Evolutionary conservation across 2,113 vertebrate genomes (phyloP), one percentile per base, ranked within the genome.

Genomic region (Paraplagusia blochii): DNA sequence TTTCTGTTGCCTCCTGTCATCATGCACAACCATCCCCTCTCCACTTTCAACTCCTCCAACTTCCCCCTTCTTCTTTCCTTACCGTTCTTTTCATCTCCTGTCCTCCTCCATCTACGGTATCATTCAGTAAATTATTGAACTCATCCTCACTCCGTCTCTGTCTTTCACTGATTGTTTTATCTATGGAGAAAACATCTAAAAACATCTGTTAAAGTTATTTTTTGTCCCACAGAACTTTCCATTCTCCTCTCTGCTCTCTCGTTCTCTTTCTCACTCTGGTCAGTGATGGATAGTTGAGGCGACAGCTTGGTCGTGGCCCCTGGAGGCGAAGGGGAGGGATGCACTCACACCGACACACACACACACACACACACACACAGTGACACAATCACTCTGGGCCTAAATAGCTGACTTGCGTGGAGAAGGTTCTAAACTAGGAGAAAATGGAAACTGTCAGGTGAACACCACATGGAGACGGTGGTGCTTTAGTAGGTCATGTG

Each of bases 281-380:
- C 48, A 50, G 9, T 71, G 69, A 78, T 50, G 35, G 58, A 85
- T 80, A 72, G 62, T 65, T 56, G 71, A 73, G 60, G 48, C 14
- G 49, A 78, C 74, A 83, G 59, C 60, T 75, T 80, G 74, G 58
- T 62, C 58, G 51, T 63, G 54, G 57, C 57, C 63, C 66, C 75
- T 61, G 34, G 57, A 64, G 79, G 68, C 43, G 2, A 76, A 76
- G 59, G 14, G 49, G 53, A 29, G 69, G 19, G 60, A 53, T 46
- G 33, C 10, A n/a, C n/a, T n/a, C 9, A n/a, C 54, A 10, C 33
- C 15, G 16, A 22, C 51, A 29, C 22, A 4, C 22, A 29, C 36
- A 12, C 53, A 35, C 19, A 10, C 16, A 53, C 11, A 18, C 15
- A 67, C 51, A 53, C 60, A 36, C 33, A 36, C 53, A 49, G 17